Evolutionary conservation across 1,140 invertebrate genomes (phyloP).

Genomic region (Drosophila elegans): DNA sequence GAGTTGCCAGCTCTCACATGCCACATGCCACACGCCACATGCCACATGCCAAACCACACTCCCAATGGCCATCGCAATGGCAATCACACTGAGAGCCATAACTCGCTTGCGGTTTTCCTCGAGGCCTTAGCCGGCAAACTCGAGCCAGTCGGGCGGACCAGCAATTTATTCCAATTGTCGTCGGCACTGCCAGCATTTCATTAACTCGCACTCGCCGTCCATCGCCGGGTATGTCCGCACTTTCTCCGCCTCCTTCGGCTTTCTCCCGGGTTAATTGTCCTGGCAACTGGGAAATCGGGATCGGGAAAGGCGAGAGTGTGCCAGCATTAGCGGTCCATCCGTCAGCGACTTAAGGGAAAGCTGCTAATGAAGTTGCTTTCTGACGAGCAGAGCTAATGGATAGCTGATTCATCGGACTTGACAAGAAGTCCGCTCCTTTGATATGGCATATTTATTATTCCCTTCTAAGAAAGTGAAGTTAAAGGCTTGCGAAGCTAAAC

Average conservation of each 20-base stretch:
- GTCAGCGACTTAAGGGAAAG: conserved; percentile 12
- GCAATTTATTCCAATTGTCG: conserved; percentile 71
- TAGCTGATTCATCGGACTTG: conserved; percentile 16
- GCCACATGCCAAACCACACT: background rate
- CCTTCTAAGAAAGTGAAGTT: too few species aligned
- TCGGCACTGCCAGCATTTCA: conserved; percentile 63
- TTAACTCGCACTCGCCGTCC: conserved; percentile 37
- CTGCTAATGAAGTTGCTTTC: conserved; percentile 28
- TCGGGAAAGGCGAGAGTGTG: background rate
- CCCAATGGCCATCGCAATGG: background rate
- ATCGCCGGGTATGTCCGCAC: conserved; percentile 8
- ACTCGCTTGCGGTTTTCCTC: conserved; percentile 27
- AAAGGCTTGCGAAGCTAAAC: too few species aligned
- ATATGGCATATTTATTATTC: too few species aligned
- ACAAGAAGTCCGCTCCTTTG: background rate
- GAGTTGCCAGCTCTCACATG: conserved; percentile 43
- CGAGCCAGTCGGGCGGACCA: conserved; percentile 3
- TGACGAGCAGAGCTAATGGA: conserved; percentile 10
- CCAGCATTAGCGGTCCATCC: conserved; percentile 20
- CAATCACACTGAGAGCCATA: conserved; percentile 3
- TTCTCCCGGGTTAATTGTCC: conserved; percentile 68
- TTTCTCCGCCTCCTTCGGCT: conserved; percentile 14
- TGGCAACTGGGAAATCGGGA: conserved; percentile 6
- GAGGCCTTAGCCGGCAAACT: conserved; percentile 9
- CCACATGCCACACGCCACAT: conserved; percentile 15